Evolutionary conservation across 2,888 invertebrate genomes (phyloP).

Genomic region (Leptogaster cylindrica): DNA sequence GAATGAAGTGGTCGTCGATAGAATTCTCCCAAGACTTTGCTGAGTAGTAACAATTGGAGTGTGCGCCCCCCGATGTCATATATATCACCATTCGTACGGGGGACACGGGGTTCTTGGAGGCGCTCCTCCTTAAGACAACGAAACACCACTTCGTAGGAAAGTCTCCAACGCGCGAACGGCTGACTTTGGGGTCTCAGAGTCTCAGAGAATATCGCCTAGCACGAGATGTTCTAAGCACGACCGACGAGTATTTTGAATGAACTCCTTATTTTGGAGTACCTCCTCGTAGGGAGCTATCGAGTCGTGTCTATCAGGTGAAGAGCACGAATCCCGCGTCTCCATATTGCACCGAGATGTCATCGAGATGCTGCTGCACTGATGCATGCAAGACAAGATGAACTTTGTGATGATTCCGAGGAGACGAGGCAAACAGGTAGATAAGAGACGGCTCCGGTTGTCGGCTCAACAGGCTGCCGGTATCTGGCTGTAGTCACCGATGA

Average conservation of each 20-base stretch:
- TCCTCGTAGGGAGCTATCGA: too few species aligned
- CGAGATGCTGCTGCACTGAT: too few species aligned
- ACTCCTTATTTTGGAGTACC: too few species aligned
- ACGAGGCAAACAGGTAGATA: not conserved
- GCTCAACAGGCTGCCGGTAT: not conserved
- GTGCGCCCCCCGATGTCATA: slow-evolving; percentile 30
- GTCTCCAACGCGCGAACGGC: not conserved
- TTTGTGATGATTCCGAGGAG: too few species aligned
- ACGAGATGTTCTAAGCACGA: not conserved
- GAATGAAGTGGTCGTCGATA: slow-evolving; percentile 54
- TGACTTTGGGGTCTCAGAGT: slow-evolving; percentile 7
- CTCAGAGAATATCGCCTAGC: not conserved
- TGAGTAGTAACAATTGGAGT: slow-evolving; percentile 38
- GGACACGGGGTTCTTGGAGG: slow-evolving; percentile 23
- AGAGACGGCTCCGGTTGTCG: not conserved
- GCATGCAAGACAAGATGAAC: too few species aligned
- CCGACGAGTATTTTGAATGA: not conserved
- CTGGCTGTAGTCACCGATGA: not conserved
- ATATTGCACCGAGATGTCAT: too few species aligned
- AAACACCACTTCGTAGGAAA: not conserved
- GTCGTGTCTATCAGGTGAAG: too few species aligned
- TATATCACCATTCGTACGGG: slow-evolving; percentile 25
- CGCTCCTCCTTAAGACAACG: slow-evolving; percentile 6
- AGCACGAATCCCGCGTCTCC: too few species aligned
- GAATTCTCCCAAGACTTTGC: slow-evolving; percentile 35